Evolutionary conservation across 2,797 vertebrate genomes (phyloP).

Genomic region (Propithecus perrieri): DNA sequence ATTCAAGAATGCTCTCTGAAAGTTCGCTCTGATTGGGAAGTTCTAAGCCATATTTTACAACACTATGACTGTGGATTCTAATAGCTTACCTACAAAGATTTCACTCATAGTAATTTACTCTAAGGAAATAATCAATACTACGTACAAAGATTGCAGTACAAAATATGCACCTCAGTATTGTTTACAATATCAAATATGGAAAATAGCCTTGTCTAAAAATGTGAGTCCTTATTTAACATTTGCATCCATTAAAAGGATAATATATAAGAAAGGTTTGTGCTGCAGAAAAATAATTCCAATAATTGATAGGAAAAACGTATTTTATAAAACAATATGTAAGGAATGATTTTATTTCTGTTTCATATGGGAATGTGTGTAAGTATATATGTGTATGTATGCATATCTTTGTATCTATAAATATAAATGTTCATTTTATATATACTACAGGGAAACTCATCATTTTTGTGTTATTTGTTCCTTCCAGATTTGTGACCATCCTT

Average conservation of each 20-base stretch:
- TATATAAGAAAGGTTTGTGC: not conserved
- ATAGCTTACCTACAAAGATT: slow-evolving; percentile 1
- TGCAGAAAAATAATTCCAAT: not conserved
- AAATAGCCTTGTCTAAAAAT: slow-evolving; percentile 29
- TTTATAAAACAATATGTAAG: not conserved
- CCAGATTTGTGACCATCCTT: not conserved
- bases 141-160: not conserved
- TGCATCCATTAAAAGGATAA: not conserved
- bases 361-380: not conserved
- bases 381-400: not conserved
- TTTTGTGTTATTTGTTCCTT: slow-evolving; percentile 11
- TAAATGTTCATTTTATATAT: not conserved
- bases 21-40: not conserved
- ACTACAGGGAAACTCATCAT: not conserved
- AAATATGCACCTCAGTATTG: not conserved
- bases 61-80: slow-evolving; percentile 1
- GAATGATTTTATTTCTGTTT: slow-evolving; percentile 29
- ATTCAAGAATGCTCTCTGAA: slow-evolving; percentile 43
- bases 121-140: not conserved
- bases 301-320: not conserved
- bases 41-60: slow-evolving; percentile 16
- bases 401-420: not conserved
- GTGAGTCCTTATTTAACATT: not conserved
- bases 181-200: not conserved
- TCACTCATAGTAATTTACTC: not conserved